Percentiles rank a stretch among this genome's conserved stretches.
These are phyloP conservation scores for Megaceryle alcyon DNA, from an alignment of 2,797 vertebrate species.

Conservation along the genomic window DNA sequence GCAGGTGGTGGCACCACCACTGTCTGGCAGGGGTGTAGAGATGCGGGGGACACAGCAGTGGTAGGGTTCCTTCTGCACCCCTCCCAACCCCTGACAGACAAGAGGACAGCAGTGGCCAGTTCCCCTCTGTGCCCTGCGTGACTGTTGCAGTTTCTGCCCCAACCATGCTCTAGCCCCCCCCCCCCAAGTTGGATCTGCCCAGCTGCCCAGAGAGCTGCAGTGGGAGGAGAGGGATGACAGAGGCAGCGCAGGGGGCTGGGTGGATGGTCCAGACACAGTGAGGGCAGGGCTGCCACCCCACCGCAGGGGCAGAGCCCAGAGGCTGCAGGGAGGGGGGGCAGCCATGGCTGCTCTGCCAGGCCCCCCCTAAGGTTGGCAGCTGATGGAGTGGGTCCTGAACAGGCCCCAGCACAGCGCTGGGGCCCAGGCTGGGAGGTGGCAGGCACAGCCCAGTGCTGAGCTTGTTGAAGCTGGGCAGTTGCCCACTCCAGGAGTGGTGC, in stretches of 20 bases:
- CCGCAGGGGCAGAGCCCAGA: neutral
- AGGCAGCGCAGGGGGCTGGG: neutral
- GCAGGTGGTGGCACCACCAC: neutral
- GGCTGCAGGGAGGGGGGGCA: neutral
- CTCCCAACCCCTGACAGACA: neutral
- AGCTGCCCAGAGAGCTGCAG: neutral
- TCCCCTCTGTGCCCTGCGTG: neutral
- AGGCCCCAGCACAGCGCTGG: neutral
- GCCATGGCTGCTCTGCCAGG: neutral
- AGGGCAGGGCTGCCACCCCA: neutral
- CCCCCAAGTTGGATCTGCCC: accelerated
- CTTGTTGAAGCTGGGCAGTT: neutral
- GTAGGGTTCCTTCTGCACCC: neutral
- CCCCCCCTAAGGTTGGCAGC: neutral
- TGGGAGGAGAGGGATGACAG: neutral
- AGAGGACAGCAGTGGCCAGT: neutral
- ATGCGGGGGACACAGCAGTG: neutral
- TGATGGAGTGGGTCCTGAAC: neutral
- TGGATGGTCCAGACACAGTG: neutral
- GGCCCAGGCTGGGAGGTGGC: neutral
- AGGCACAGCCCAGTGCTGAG: neutral
- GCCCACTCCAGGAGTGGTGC: accelerated
- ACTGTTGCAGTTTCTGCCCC: neutral
- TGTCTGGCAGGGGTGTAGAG: neutral
- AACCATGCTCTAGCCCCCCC: accelerated